Percentiles rank a stretch among this genome's conserved stretches.
Conservation (phyloP, 2,888 invertebrate species). For the Idaea biselata region DNA sequence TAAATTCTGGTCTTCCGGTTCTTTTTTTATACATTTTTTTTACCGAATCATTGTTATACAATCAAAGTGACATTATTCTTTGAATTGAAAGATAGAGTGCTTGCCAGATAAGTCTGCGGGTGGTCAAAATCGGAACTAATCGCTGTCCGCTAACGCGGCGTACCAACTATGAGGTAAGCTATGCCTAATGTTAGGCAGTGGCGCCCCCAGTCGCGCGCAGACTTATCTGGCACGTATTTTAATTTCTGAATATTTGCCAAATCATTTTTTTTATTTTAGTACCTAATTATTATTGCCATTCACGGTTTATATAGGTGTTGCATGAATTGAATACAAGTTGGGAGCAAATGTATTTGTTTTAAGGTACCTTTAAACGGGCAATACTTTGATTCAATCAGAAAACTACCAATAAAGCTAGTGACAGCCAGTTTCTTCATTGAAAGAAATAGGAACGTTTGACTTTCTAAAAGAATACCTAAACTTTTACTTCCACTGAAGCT, state of each 20-base stretch:
- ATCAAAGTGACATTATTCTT: conserved; percentile 15
- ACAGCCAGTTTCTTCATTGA: not conserved
- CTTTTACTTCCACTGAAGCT: too few species aligned
- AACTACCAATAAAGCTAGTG: not conserved
- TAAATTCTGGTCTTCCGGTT: conserved; percentile 45
- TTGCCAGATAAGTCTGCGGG: too few species aligned
- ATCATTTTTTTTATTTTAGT: conserved; percentile 30
- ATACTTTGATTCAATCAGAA: not conserved
- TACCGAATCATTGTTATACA: conserved; percentile 14
- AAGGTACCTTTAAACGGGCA: conserved; percentile 17
- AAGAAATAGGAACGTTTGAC: too few species aligned
- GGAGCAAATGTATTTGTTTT: conserved; percentile 31
- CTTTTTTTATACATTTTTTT: conserved; percentile 23
- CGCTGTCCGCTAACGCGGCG: too few species aligned
- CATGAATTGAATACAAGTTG: conserved; percentile 24
- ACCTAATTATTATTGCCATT: conserved; percentile 51
- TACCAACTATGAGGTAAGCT: too few species aligned
- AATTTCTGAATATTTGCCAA: conserved; percentile 29
- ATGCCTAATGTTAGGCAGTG: too few species aligned
- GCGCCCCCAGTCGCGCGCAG: too few species aligned
- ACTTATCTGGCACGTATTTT: too few species aligned
- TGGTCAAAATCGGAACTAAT: too few species aligned
- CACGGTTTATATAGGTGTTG: conserved; percentile 33
- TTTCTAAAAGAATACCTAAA: too few species aligned
- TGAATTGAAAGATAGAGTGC: conserved; percentile 6